These are phyloP conservation scores for Bombus confusus DNA, from an alignment of 1,140 invertebrate species.

Conservation along the genomic window DNA sequence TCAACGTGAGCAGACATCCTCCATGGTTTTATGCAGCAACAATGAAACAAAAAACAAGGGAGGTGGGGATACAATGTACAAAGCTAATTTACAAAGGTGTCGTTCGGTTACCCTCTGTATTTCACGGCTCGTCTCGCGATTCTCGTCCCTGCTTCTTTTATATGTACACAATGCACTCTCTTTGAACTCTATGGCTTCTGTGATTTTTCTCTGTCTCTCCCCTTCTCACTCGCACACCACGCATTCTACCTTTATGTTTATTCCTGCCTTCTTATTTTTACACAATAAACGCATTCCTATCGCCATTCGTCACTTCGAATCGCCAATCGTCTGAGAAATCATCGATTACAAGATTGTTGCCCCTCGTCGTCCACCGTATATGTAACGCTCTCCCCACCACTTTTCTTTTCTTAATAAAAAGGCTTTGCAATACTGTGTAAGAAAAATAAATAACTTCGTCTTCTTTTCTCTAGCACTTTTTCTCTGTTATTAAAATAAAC, in stretches of 20 bases:
- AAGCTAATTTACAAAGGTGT: conserved; percentile 58
- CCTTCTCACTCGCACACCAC: conserved; percentile 3
- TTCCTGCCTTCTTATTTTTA: not conserved
- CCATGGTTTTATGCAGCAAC: not conserved
- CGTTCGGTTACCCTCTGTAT: conserved; percentile 53
- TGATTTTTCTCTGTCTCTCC: conserved; percentile 34
- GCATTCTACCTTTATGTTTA: not conserved
- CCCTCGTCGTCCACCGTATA: not conserved
- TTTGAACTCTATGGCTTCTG: conserved; percentile 46
- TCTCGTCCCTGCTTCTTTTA: conserved; percentile 37
- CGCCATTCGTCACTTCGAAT: not conserved
- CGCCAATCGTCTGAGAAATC: not conserved
- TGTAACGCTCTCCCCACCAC: not conserved
- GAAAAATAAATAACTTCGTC: conserved; percentile 51
- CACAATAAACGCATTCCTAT: conserved; percentile 11
- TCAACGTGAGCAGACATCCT: not conserved
- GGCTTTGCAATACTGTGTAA: conserved; percentile 49
- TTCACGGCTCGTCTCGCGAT: conserved; percentile 28
- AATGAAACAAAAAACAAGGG: conserved; percentile 28
- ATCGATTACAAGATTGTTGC: not conserved
- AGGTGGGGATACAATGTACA: conserved; percentile 40
- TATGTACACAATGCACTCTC: conserved; percentile 55
- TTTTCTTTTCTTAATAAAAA: not conserved
- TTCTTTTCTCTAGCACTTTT: conserved; percentile 1
- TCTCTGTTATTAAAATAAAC: conserved; percentile 44